Base-by-base conservation (phyloP, 2,113 vertebrate genomes). In the Chaenogobius annularis region DNA sequence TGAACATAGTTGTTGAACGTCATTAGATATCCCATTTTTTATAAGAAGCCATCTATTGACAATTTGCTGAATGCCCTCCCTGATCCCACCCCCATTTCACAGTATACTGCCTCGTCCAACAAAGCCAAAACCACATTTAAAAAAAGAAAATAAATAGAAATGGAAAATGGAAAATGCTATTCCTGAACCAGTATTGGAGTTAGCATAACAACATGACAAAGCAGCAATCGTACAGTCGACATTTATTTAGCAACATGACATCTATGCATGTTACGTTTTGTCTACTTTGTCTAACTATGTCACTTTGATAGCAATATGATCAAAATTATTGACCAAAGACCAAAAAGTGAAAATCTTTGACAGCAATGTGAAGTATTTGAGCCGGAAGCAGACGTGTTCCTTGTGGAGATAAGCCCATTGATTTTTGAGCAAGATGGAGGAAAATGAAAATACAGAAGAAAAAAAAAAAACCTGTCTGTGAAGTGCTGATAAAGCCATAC, bases 361-460 rank as follows among this genome's bases (percentile, higher is more conserved):
- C 43, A 56, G 54, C 56, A 44, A 23, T 40, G 47, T 76, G 20
- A 43, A 73, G 46, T 47, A n/a, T 75, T 71, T 71, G 37, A 64
- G 50, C 66, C 68, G 23, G 73, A 75, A 48, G 46, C 75, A 56
- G 43, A 75, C 61, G 59, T 35, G 54, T 67, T 54, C 44, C 72
- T 50, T 19, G 35, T 22, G 31, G 52, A 64, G 80, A 86, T 82
- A 77, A 87, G 59, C 50, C 44, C 26, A 75, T 81, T 69, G 52
- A 82, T 78, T 86, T 83, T 19, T 43, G 23, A 7, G 22, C 19
- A 47, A 52, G 55, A 66, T 10, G n/a, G 55, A 54, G n/a, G 15
- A 58, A 83, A 80, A n/a, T 69, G 70, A 37, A 73, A 26, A 63
- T 52, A 48, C 37, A 31, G 58, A 52, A 50, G 31, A 31, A 17